A percentile compares a stretch with the other conserved stretches of the same genome.
Evolutionary conservation across 1,140 invertebrate genomes (phyloP).

Genomic region (Thaumetopoea pityocampa): DNA sequence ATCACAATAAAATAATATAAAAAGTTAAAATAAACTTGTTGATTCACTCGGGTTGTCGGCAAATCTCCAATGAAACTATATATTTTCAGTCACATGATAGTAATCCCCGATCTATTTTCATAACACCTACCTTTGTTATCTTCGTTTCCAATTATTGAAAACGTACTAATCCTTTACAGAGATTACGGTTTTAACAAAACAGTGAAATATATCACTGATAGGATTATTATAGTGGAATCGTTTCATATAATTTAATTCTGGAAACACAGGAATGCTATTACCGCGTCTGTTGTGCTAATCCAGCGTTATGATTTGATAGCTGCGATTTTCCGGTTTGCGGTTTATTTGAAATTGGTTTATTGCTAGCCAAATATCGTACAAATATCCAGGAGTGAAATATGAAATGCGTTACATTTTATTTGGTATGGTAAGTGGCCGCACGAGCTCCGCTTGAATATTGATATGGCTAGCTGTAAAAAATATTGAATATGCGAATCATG

Average conservation of each 20-base stretch:
- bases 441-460: slow-evolving; percentile 1
- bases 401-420: too few species aligned
- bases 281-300: slow-evolving; percentile 2
- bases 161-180: slow-evolving; percentile 26
- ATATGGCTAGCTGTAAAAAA: too few species aligned
- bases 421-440: too few species aligned
- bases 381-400: too few species aligned
- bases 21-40: neutral
- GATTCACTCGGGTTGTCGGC: neutral
- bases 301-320: neutral
- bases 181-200: slow-evolving; percentile 34
- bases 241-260: slow-evolving; percentile 12
- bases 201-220: slow-evolving; percentile 28
- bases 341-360: slow-evolving; percentile 1
- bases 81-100: neutral
- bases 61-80: neutral
- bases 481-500: too few species aligned
- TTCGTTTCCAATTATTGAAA: slow-evolving; percentile 27
- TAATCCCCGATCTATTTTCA: slow-evolving; percentile 2
- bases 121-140: slow-evolving; percentile 6
- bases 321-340: neutral
- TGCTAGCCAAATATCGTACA: too few species aligned
- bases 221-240: neutral
- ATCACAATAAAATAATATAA: slow-evolving; percentile 1
- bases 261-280: slow-evolving; percentile 6